phyloP scores from a whole-genome alignment of 2,888 invertebrate genomes.

The Dusona sp. region DNA sequence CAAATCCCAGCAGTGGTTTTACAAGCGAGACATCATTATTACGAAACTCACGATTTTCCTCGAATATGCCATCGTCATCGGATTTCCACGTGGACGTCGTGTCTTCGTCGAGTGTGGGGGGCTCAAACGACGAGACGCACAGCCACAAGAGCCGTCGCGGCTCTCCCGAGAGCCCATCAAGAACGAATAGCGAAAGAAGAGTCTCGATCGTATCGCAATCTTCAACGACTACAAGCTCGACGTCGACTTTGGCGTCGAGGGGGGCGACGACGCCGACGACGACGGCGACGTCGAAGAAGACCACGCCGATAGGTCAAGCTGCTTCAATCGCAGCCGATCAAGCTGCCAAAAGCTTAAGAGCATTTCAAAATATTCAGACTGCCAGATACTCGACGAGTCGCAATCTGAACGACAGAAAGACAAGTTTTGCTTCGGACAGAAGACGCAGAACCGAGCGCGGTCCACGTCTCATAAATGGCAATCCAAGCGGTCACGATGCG shows the following conservation, averaged over 20 bases:
- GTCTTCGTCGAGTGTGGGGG: background rate
- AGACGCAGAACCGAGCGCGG: constrained; percentile 59
- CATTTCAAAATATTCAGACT: constrained; percentile 48
- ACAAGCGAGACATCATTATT: constrained; percentile 11
- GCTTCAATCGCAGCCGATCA: constrained; percentile 38
- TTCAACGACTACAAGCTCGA: constrained; percentile 44
- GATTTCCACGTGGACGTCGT: background rate
- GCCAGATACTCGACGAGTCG: constrained; percentile 56
- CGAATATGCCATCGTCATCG: background rate
- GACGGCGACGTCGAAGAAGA: constrained; percentile 58
- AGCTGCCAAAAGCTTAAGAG: constrained; percentile 46
- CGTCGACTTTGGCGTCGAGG: background rate
- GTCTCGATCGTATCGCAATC: constrained; percentile 32
- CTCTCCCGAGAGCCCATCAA: no score
- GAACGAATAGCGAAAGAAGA: background rate
- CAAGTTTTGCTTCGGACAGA: constrained; percentile 42
- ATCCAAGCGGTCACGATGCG: constrained; percentile 60
- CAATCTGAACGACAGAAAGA: constrained; percentile 53
- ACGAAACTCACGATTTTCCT: background rate
- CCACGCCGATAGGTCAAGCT: constrained; percentile 52
- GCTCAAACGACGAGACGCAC: background rate
- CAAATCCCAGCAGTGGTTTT: constrained; percentile 28
- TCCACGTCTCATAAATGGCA: constrained; percentile 63
- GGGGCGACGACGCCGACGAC: constrained; percentile 43
- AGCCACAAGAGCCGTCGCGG: background rate